Conservation (phyloP, 2,113 vertebrate genomes). For the Ochotona curzoniae region DNA sequence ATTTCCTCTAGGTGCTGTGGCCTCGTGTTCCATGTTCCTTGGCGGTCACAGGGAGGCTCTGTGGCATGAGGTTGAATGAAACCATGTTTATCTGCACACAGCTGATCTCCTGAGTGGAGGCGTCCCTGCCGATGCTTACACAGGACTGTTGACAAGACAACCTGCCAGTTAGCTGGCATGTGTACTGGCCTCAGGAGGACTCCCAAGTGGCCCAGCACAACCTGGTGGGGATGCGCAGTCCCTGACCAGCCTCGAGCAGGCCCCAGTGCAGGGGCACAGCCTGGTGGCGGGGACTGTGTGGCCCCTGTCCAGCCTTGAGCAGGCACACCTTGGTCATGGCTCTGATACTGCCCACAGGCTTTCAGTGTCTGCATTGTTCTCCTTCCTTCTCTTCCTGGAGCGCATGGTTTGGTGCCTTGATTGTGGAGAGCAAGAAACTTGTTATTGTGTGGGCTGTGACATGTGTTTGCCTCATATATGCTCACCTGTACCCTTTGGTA, state of each 20-base stretch:
- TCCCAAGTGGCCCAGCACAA: not conserved
- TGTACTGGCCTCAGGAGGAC: not conserved
- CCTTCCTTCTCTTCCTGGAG: not conserved
- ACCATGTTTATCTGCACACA: not conserved
- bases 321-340: not conserved
- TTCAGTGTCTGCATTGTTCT: not conserved
- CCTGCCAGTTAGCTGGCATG: too few relatives aligned
- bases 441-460: not conserved
- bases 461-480: not conserved
- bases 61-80: constrained; percentile 15
- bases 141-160: constrained; percentile 21
- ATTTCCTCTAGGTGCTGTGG: not conserved
- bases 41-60: not conserved
- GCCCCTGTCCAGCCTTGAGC: not conserved
- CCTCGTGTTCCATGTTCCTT: not conserved
- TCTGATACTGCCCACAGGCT: not conserved
- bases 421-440: constrained; percentile 7
- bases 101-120: not conserved
- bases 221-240: too few relatives aligned
- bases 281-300: not conserved
- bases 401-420: not conserved
- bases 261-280: not conserved
- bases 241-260: too few relatives aligned
- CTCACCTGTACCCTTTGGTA: not conserved
- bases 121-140: not conserved